Evolutionary conservation across 2,113 vertebrate genomes (phyloP), one percentile per base, ranked within the genome.

Genomic region (Lota lota): DNA sequence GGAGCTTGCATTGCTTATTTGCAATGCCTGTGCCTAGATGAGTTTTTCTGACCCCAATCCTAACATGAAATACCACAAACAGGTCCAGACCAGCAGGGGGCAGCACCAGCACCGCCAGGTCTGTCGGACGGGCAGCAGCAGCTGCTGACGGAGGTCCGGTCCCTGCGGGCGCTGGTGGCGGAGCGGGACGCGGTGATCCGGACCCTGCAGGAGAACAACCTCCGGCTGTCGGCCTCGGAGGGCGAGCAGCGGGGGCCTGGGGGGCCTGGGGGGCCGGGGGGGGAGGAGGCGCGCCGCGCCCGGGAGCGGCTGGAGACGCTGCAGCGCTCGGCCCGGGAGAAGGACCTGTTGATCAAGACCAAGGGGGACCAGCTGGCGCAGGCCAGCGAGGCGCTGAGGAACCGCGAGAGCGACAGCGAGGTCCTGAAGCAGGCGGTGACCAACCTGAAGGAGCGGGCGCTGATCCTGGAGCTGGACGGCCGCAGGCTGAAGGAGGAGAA

Each of bases 351-450:
- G 67, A 98, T 99, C 88, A 98, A 98, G 90, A 93, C 91, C 75
- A 97, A 95, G 88, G 94, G 95, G 8, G 97, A 98, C 81, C 94
- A 98, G 36, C 88, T 99, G 12, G 74, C 79, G 66, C 93, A 94
- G 6, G 88, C 95, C 60, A 94, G 88, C 40, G 96, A 98, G 84
- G 87, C 87, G 10, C 90, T 98, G 28, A 91, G 93, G 3, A 97
- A 95, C 87, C 95, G 95, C 12, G 94, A 95, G 76, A 95, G 90
- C 33, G 97, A 99, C 89, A 97, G 96, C 6, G 96, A 99, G 71
- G 91, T 99, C 73, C 79, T 99, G 79, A 96, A 95, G 82, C 97
- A 99, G 88, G 96, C 96, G 0, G 95, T 99, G 58, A 99, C 95
- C 67, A 99, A 99, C 77, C 89, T 99, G 69, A 99, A 98, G 57